phyloP scores from a whole-genome alignment of 2,113 vertebrate species.

The Lota lota region DNA sequence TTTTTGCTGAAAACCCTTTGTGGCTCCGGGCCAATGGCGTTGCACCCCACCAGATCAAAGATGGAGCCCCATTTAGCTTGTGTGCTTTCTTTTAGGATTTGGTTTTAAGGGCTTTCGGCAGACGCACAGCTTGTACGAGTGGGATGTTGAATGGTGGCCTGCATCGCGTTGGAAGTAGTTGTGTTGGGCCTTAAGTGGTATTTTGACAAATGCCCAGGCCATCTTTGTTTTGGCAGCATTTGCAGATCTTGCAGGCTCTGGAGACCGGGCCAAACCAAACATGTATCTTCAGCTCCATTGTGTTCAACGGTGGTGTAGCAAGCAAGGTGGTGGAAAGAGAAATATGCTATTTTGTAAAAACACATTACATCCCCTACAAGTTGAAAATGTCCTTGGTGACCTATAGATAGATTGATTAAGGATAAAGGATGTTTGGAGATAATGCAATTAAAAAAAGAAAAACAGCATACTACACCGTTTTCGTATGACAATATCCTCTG shows the following conservation, averaged over 20 bases:
- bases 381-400: neutral
- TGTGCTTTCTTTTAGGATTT: conserved; percentile 67
- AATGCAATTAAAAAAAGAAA: no score
- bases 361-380: neutral
- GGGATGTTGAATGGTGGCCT: conserved; percentile 61
- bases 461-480: no score
- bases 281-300: conserved; percentile 31
- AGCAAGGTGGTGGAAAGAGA: conserved; percentile 1
- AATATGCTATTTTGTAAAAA: neutral
- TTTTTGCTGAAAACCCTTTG: conserved; percentile 64
- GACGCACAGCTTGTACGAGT: conserved; percentile 37
- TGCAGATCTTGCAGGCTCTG: conserved; percentile 23
- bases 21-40: conserved; percentile 70
- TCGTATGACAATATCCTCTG: no score
- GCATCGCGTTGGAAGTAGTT: conserved; percentile 49
- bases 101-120: conserved; percentile 58
- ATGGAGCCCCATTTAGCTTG: conserved; percentile 67
- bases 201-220: conserved; percentile 46
- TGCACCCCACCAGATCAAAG: conserved; percentile 71
- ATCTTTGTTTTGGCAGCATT: conserved; percentile 57
- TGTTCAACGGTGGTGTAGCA: conserved; percentile 1
- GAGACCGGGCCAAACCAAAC: conserved; percentile 25
- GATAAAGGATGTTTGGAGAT: no score
- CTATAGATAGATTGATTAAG: neutral
- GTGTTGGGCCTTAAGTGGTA: conserved; percentile 30